Conservation (phyloP, 2,888 invertebrate species). For the Erynnis tages region DNA sequence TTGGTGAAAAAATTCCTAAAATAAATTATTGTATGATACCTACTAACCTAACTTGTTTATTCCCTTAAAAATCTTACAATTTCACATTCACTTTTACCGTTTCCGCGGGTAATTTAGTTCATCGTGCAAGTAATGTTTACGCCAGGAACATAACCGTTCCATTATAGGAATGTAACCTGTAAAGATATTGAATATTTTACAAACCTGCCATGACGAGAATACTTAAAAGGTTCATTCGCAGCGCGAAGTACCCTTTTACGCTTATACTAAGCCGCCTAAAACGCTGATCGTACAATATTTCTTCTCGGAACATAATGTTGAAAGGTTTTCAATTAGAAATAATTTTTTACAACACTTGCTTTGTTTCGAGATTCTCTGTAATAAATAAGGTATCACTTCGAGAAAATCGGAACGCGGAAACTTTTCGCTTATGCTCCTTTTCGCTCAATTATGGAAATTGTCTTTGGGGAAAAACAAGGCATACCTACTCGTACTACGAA, state of each 20-base stretch:
- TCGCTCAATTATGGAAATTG: constrained; percentile 44
- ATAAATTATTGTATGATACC: background rate
- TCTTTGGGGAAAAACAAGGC: constrained; percentile 22
- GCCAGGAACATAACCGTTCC: constrained; percentile 15
- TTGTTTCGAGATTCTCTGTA: constrained; percentile 27
- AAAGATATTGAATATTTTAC: constrained; percentile 55
- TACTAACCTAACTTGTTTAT: background rate
- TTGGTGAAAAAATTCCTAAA: background rate
- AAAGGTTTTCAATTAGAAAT: constrained; percentile 23
- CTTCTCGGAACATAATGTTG: constrained; percentile 12
- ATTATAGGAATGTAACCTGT: constrained; percentile 30
- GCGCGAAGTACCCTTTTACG: constrained; percentile 48
- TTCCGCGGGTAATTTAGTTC: background rate
- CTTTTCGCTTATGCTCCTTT: constrained; percentile 43
- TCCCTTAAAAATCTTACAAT: background rate
- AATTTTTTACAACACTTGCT: constrained; percentile 24
- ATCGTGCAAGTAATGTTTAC: constrained; percentile 5
- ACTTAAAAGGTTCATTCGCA: constrained; percentile 44
- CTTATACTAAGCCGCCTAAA: constrained; percentile 47
- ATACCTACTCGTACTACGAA: constrained; percentile 16
- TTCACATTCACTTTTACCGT: background rate
- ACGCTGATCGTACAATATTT: constrained; percentile 43
- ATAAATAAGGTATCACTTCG: constrained; percentile 42
- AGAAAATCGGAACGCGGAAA: constrained; percentile 32
- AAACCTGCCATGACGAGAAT: constrained; percentile 54